These are phyloP conservation scores for Cataglyphis altisquamis DNA, from an alignment of 2,888 invertebrate species.

Conservation along the genomic window DNA sequence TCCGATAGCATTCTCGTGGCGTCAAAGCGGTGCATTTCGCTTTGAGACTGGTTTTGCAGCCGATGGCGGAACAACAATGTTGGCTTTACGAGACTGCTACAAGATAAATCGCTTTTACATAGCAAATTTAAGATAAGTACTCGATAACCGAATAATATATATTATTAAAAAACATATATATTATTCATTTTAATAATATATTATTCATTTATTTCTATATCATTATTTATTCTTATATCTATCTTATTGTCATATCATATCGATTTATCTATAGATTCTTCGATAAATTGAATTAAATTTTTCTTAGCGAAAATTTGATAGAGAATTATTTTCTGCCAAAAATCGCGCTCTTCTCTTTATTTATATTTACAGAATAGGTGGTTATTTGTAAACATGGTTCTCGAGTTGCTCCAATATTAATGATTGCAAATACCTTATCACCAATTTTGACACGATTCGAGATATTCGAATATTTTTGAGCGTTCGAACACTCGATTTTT, in stretches of 20 bases:
- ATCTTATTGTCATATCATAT: no score
- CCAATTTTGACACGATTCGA: background rate
- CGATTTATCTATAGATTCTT: background rate
- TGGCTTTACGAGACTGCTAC: slow-evolving; percentile 14
- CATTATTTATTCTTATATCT: background rate
- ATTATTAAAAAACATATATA: background rate
- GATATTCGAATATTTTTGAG: background rate
- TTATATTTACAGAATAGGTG: background rate
- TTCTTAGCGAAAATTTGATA: background rate
- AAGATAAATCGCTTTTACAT: slow-evolving; percentile 13
- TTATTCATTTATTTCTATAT: background rate
- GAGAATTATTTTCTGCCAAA: background rate
- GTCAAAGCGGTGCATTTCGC: slow-evolving; percentile 40
- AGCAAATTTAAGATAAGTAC: slow-evolving; percentile 32
- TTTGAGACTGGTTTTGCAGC: slow-evolving; percentile 39
- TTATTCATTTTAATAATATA: background rate
- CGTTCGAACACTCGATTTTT: background rate
- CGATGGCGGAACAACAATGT: slow-evolving; percentile 21
- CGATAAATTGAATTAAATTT: background rate
- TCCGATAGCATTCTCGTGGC: slow-evolving; percentile 41
- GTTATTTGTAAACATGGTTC: background rate
- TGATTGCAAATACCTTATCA: background rate
- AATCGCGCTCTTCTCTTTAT: slow-evolving; percentile 17
- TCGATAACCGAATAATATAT: slow-evolving; percentile 4
- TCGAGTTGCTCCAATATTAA: background rate